A percentile compares a stretch with the other conserved stretches of the same genome.
Evolutionary conservation across 2,113 vertebrate species (phyloP).

Genomic region (Blennius ocellaris): DNA sequence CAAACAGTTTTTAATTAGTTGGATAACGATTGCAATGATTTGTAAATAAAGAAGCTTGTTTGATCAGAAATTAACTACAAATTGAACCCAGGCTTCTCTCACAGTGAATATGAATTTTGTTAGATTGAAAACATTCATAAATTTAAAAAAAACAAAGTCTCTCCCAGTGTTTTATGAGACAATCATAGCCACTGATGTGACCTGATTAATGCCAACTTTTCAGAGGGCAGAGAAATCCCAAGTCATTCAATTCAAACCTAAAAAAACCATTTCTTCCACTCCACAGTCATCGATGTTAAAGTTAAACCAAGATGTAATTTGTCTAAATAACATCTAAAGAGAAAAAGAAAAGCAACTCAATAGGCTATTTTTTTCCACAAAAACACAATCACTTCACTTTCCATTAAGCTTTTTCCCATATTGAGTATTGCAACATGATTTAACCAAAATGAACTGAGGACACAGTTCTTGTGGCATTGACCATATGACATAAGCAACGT

Average conservation of each 20-base stretch:
- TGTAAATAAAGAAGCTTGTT: neutral
- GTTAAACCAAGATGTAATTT: too few relatives aligned
- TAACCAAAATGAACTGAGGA: neutral
- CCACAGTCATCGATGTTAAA: too few relatives aligned
- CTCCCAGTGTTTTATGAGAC: neutral
- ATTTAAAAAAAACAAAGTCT: neutral
- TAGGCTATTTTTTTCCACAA: too few relatives aligned
- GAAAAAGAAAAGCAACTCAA: too few relatives aligned
- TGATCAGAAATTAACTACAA: too few relatives aligned
- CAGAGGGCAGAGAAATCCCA: conserved; percentile 8
- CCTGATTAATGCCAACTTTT: neutral
- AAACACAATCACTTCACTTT: too few relatives aligned
- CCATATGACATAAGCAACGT: neutral
- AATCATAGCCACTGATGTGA: neutral
- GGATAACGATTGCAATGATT: neutral
- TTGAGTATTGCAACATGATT: neutral
- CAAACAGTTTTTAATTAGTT: neutral
- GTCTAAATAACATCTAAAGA: too few relatives aligned
- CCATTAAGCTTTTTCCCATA: too few relatives aligned
- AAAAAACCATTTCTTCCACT: too few relatives aligned
- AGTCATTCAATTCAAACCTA: too few relatives aligned
- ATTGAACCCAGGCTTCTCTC: neutral
- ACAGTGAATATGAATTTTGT: neutral
- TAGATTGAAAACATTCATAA: too few relatives aligned
- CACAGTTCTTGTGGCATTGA: neutral